phyloP scores from a whole-genome alignment of 2,797 vertebrate genomes.

The Bradypodion ventrale region DNA sequence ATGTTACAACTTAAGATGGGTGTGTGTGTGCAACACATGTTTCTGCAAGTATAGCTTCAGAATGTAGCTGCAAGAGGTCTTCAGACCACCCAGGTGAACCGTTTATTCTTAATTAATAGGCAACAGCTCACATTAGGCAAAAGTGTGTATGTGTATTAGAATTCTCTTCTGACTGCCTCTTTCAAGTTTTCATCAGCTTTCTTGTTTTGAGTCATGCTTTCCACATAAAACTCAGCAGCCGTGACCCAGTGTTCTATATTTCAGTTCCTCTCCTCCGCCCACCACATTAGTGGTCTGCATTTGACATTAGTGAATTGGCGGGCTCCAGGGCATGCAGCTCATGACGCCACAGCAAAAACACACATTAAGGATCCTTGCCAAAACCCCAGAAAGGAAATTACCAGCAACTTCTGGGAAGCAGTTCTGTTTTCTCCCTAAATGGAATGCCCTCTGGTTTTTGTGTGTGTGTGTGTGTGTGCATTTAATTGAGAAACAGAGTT shows the following conservation, averaged over 20 bases:
- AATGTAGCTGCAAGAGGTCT: neutral
- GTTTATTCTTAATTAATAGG: neutral
- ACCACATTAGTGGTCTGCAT: neutral
- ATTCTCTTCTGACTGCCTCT: conserved; percentile 23
- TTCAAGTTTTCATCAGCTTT: conserved; percentile 22
- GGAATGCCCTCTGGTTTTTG: neutral
- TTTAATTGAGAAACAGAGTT: neutral
- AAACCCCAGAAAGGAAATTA: conserved; percentile 51
- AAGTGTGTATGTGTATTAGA: conserved; percentile 9
- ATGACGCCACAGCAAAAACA: conserved; percentile 29
- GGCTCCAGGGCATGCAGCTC: conserved; percentile 22
- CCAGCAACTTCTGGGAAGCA: conserved; percentile 41
- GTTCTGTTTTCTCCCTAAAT: conserved; percentile 1
- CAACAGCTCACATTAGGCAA: neutral
- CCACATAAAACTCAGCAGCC: conserved; percentile 49
- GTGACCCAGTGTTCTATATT: conserved; percentile 67
- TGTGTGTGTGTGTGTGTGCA: neutral
- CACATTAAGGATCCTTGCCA: conserved; percentile 30
- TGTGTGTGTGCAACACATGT: no score
- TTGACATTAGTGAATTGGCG: conserved; percentile 41
- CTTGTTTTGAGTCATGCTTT: conserved; percentile 58
- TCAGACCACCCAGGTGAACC: conserved; percentile 37
- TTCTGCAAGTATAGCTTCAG: neutral
- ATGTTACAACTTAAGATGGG: no score
- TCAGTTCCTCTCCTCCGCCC: conserved; percentile 55